Evolutionary conservation across 2,888 invertebrate species (phyloP).

Genomic region (Pteria penguin): DNA sequence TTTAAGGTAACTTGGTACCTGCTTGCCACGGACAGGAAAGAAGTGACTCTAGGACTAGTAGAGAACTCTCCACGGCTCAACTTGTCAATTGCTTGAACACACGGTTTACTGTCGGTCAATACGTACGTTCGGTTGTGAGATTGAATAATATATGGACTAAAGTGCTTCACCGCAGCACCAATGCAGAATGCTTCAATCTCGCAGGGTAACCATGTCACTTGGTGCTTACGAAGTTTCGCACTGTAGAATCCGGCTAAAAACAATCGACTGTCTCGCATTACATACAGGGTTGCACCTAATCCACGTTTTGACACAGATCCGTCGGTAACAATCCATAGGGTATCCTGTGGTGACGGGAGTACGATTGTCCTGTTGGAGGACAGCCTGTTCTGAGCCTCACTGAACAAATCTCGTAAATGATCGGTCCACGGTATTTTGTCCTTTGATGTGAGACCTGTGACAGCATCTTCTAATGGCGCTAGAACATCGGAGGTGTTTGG

Average conservation of each 20-base stretch:
- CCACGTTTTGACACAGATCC: slow-evolving; percentile 46
- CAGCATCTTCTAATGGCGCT: slow-evolving; percentile 34
- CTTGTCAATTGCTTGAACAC: slow-evolving; percentile 56
- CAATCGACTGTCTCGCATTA: slow-evolving; percentile 35
- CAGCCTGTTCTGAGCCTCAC: slow-evolving; percentile 2
- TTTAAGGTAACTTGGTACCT: slow-evolving; percentile 27
- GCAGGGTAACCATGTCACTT: slow-evolving; percentile 55
- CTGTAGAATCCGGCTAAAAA: slow-evolving; percentile 56
- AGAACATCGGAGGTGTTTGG: slow-evolving; percentile 32
- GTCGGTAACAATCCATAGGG: slow-evolving; percentile 48
- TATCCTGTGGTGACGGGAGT: slow-evolving; percentile 32
- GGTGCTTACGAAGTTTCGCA: slow-evolving; percentile 55
- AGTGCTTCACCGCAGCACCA: slow-evolving; percentile 51
- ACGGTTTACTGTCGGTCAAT: slow-evolving; percentile 55
- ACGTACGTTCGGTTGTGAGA: slow-evolving; percentile 36
- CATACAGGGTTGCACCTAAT: slow-evolving; percentile 58
- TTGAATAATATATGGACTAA: slow-evolving; percentile 52
- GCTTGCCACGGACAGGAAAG: slow-evolving; percentile 40
- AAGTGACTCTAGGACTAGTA: slow-evolving; percentile 48
- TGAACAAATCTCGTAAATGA: slow-evolving; percentile 2
- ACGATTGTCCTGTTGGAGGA: slow-evolving; percentile 31
- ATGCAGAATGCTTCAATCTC: slow-evolving; percentile 58
- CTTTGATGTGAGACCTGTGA: slow-evolving; percentile 24
- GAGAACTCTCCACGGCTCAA: slow-evolving; percentile 54
- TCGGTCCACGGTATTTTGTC: slow-evolving; percentile 46